phyloP scores from a whole-genome alignment of 2,113 vertebrate species.

The Caretta caretta region DNA sequence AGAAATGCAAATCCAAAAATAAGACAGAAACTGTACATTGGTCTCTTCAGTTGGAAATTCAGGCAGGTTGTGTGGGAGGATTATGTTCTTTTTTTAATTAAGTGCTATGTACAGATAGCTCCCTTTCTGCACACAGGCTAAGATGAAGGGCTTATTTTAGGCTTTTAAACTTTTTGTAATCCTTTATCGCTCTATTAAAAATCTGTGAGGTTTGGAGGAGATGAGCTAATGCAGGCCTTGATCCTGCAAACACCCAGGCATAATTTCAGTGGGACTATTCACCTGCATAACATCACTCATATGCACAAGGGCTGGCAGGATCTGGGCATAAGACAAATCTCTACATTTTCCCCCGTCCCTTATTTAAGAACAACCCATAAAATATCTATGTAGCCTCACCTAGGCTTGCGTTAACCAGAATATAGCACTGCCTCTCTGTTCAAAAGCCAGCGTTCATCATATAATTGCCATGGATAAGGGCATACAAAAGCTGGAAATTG shows the following conservation, averaged over 20 bases:
- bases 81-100: background rate
- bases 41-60: fast-evolving
- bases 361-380: fast-evolving
- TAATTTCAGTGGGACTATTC: background rate
- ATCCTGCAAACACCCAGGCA: background rate
- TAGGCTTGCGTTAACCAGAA: fast-evolving
- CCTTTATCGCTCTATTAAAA: background rate
- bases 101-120: fast-evolving
- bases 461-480: background rate
- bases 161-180: fast-evolving
- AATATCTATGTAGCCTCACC: background rate
- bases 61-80: background rate
- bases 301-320: background rate
- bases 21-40: fast-evolving
- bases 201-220: background rate
- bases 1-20: fast-evolving
- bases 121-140: background rate
- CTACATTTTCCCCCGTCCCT: background rate
- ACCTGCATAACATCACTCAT: background rate
- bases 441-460: background rate
- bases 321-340: background rate
- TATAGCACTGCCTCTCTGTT: background rate
- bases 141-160: fast-evolving
- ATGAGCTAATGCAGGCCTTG: background rate
- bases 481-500: background rate